Evolutionary conservation across 2,113 vertebrate genomes (phyloP).

Genomic region (Chroicocephalus ridibundus): DNA sequence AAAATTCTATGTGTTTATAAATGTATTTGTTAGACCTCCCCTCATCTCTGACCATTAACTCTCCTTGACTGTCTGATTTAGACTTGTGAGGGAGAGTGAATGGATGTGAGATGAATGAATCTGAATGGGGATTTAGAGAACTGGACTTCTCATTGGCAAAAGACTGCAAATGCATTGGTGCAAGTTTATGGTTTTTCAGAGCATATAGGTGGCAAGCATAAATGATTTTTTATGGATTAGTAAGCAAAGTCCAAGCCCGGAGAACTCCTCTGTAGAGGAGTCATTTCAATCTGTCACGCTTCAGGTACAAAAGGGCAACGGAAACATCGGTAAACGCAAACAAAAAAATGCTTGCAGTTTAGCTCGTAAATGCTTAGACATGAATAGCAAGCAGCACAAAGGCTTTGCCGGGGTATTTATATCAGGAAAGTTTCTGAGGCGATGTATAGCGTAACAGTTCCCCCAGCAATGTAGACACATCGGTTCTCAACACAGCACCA

Average conservation of each 20-base stretch:
- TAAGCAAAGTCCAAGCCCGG: not conserved
- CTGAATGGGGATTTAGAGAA: not conserved
- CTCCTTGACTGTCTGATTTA: not conserved
- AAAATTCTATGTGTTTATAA: not conserved
- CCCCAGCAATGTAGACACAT: not conserved
- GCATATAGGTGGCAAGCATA: not conserved
- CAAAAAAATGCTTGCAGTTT: not conserved
- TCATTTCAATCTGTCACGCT: not conserved
- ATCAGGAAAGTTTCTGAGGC: not conserved
- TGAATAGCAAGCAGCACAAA: not conserved
- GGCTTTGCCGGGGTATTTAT: not conserved
- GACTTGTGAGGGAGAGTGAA: not conserved
- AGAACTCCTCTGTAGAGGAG: not conserved
- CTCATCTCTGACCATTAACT: not conserved
- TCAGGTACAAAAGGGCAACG: not conserved
- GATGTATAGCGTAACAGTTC: not conserved
- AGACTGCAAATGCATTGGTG: not conserved
- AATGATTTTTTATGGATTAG: not conserved
- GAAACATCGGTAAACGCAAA: accelerated
- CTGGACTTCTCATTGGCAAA: not conserved
- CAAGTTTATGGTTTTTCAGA: not conserved
- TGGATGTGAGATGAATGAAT: not conserved
- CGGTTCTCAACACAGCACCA: not conserved
- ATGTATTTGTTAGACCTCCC: not conserved
- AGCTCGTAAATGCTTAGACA: not conserved